Conservation (phyloP, 2,113 vertebrate species). For the Sciurus niger region DNA sequence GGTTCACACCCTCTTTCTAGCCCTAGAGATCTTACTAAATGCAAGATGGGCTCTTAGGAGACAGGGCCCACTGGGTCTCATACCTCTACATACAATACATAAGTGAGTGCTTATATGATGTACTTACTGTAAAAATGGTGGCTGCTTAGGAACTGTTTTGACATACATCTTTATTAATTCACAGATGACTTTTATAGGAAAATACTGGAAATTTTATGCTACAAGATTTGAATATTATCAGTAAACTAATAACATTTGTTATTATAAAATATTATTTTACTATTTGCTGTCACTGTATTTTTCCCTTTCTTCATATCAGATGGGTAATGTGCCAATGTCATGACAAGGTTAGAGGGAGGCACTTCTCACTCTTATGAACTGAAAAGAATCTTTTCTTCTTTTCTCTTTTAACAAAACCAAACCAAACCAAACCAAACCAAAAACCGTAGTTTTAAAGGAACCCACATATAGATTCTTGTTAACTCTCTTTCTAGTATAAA, state of each 20-base stretch:
- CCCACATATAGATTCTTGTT: slow-evolving; percentile 46
- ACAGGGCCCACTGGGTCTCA: neutral
- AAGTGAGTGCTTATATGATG: neutral
- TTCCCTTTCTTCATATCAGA: neutral
- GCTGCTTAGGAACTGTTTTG: neutral
- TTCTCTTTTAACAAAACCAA: neutral
- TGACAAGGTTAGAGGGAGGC: too few species aligned
- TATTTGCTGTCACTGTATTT: neutral
- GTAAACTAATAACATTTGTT: neutral
- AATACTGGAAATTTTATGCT: neutral
- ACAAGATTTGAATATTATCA: neutral
- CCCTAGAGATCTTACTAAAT: neutral
- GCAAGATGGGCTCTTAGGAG: neutral
- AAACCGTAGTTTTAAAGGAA: slow-evolving; percentile 29
- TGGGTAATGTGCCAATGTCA: too few species aligned
- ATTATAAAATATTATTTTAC: neutral
- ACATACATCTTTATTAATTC: neutral
- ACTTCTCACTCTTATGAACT: too few species aligned
- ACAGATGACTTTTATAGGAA: slow-evolving; percentile 34
- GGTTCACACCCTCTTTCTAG: neutral
- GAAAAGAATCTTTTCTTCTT: too few species aligned
- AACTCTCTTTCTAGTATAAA: slow-evolving; percentile 59
- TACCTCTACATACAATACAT: neutral
- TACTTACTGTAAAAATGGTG: neutral
- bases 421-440: neutral